Evolutionary conservation across 2,113 vertebrate species (phyloP).

Genomic region (Stercorarius parasiticus): DNA sequence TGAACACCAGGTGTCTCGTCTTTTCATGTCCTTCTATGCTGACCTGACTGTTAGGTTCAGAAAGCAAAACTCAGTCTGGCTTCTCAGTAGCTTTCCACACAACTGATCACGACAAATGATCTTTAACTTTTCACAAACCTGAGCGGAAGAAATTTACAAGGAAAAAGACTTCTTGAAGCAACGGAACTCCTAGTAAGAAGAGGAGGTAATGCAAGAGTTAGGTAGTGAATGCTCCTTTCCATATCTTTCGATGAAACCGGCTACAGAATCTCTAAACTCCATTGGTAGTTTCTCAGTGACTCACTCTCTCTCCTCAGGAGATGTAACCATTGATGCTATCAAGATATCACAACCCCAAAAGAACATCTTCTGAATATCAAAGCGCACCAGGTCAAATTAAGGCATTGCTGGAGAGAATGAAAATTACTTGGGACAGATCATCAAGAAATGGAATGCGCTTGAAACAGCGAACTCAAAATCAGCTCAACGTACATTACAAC

Average conservation of each 20-base stretch:
- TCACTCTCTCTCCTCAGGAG: not conserved
- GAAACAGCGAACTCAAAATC: not conserved
- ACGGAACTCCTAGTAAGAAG: not conserved
- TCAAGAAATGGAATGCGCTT: not conserved
- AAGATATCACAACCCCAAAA: not conserved
- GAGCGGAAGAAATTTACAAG: not conserved
- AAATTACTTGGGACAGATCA: not conserved
- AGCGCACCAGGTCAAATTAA: not conserved
- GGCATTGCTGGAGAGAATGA: not conserved
- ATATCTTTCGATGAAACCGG: not conserved
- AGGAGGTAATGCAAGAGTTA: not conserved
- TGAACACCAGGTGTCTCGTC: not conserved
- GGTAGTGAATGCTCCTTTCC: not conserved
- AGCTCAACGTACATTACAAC: not conserved
- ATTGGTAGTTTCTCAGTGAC: not conserved
- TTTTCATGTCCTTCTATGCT: not conserved
- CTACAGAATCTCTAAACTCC: not conserved
- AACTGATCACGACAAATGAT: not conserved
- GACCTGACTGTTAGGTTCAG: not conserved
- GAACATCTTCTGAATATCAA: not conserved
- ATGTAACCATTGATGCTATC: not conserved
- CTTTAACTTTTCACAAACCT: not conserved
- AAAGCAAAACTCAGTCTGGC: not conserved
- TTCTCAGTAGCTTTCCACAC: not conserved
- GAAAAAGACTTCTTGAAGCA: not conserved